These are phyloP conservation scores for Troides helena DNA, from an alignment of 2,888 invertebrate species.

Conservation along the genomic window DNA sequence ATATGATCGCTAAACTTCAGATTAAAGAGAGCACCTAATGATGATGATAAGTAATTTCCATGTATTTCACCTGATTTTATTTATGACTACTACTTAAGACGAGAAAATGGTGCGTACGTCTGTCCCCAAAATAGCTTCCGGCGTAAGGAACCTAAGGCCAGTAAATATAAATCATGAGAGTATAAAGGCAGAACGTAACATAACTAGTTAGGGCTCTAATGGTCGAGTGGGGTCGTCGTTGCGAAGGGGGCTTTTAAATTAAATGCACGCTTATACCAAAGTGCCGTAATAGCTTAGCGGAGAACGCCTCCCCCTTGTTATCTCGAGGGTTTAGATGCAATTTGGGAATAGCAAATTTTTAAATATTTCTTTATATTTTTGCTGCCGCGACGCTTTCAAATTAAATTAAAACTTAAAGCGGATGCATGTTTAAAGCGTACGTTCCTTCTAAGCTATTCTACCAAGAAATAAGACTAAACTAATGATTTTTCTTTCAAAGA, in stretches of 20 bases:
- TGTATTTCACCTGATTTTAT: background rate
- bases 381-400: background rate
- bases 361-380: background rate
- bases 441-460: too few species aligned
- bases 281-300: conserved; percentile 12
- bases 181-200: background rate
- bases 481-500: too few species aligned
- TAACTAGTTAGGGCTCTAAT: conserved; percentile 6
- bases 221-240: conserved; percentile 5
- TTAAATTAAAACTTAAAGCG: too few species aligned
- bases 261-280: conserved; percentile 16
- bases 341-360: conserved; percentile 4
- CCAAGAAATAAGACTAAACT: too few species aligned
- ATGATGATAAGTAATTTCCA: background rate
- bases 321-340: conserved; percentile 15
- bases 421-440: too few species aligned
- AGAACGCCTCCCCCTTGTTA: conserved; percentile 16
- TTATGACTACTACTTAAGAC: background rate
- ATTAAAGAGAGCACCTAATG: background rate
- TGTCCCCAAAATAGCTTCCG: background rate
- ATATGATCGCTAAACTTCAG: too few species aligned
- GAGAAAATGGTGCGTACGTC: background rate
- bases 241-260: conserved; percentile 15
- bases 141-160: background rate
- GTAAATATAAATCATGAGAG: background rate